Evolutionary conservation across 2,113 vertebrate species (phyloP).

Genomic region (Gopherus flavomarginatus): DNA sequence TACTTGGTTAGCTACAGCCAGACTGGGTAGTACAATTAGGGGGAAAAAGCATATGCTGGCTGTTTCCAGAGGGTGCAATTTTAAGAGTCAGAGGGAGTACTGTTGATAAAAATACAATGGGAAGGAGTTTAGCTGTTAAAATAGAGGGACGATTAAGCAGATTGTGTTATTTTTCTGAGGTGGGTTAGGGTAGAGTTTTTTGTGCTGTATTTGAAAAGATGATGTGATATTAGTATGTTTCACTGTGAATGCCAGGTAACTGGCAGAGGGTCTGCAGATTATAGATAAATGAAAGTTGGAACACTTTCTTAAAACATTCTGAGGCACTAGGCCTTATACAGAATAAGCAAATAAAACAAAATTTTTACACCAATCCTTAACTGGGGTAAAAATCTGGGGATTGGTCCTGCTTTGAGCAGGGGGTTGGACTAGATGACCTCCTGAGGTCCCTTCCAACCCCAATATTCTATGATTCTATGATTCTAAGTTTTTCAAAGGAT

Average conservation of each 20-base stretch:
- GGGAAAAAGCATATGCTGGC: no score
- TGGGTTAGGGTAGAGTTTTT: not conserved
- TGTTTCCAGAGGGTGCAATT: no score
- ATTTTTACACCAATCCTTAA: not conserved
- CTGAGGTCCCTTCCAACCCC: no score
- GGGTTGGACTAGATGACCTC: no score
- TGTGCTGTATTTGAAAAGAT: not conserved
- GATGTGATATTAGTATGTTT: not conserved
- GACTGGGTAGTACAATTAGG: no score
- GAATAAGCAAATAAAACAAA: not conserved
- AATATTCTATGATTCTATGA: no score
- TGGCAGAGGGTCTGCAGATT: not conserved
- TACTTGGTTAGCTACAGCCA: no score
- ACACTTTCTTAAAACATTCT: not conserved
- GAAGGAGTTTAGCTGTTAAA: no score
- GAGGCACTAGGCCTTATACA: not conserved
- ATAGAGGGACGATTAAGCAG: not conserved
- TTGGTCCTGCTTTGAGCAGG: no score
- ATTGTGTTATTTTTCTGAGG: not conserved
- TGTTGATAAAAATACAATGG: no score
- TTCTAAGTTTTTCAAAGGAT: not conserved
- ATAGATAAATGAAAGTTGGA: rapidly evolving
- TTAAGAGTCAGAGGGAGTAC: no score
- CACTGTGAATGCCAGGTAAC: not conserved
- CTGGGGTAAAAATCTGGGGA: no score